Conservation (phyloP, 2,888 invertebrate species). For the Phoenoteleia sp. region DNA sequence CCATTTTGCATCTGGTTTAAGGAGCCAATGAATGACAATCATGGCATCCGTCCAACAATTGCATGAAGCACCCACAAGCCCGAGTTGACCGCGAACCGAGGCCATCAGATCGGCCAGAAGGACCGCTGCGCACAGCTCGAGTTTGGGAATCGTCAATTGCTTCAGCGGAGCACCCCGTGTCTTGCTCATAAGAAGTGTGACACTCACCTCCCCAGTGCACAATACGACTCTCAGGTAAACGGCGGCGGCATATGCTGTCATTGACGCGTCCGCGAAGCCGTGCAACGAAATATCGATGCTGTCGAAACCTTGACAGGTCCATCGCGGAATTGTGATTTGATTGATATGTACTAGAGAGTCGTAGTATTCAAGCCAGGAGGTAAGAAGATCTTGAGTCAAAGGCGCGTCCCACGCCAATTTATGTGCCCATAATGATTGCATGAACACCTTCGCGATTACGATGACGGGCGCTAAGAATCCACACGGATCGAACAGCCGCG, state of each 20-base stretch:
- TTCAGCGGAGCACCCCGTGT: neutral
- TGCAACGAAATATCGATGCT: neutral
- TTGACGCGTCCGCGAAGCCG: neutral
- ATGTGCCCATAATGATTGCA: neutral
- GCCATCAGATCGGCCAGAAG: neutral
- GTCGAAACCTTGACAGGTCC: neutral
- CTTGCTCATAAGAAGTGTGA: neutral
- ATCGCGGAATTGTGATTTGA: neutral
- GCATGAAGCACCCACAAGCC: too few species aligned
- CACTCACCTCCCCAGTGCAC: neutral
- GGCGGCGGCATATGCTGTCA: neutral
- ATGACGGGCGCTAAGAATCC: neutral
- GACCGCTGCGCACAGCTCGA: neutral
- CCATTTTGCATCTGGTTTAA: neutral
- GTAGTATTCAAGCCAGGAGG: neutral
- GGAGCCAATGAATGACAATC: too few species aligned
- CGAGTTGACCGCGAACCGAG: too few species aligned
- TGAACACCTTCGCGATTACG: neutral
- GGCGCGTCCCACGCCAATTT: neutral
- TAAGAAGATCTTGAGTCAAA: neutral
- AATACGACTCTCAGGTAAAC: neutral
- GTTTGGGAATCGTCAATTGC: neutral
- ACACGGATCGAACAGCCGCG: neutral
- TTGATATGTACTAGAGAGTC: neutral
- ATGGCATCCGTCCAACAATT: too few species aligned